Evolutionary conservation across 1,140 invertebrate genomes (phyloP), one percentile per base, ranked within the genome.

Genomic region (Drosophila malerkotliana): DNA sequence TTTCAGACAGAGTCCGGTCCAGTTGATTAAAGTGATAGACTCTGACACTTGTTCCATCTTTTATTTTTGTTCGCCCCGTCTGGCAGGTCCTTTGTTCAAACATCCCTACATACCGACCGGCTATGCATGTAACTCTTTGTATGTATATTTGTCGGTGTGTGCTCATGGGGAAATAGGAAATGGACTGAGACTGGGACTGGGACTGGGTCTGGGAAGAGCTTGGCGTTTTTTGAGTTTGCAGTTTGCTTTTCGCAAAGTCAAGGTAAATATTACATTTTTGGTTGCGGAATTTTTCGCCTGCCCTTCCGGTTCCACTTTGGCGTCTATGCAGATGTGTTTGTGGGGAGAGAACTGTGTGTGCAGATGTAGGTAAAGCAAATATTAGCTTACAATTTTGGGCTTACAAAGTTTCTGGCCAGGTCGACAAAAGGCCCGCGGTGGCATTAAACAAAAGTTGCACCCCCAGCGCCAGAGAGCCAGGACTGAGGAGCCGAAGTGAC

Each of bases 21-120:
- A 85, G 82, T 87, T 87, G 82, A 87, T 87, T 88, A 87, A 87
- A 87, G 82, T 82, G 82, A 88, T 87, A 81, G 82, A 84, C 78
- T 69, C 66, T 48, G 66, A 32, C 54, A 30, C 58, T 47, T 34
- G 37, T 47, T 59, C 44, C 30, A 10, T 30, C 10, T 72, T 39
- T 58, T 58, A 55, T 67, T 21, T 45, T 68, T 41, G 41, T 44
- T 18, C 30, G 26, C 58, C 32, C 74, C 62, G 82, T 82, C 82
- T 78, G 78, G 75, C 66, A 62, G 66, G 78, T 60, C 72, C 79
- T 80, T 88, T 87, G 83, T 88, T 57, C 78, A 68, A 66, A 67
- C 74, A 47, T 24, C 14, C n/a, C 15, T 47, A 47, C 41, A 52
- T 28, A 28, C 26, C 26, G 26, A 44, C 39, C 24, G 18, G 44